Evolutionary conservation across 1,140 invertebrate species (phyloP).

Genomic region (Atopsyche davidsoni): DNA sequence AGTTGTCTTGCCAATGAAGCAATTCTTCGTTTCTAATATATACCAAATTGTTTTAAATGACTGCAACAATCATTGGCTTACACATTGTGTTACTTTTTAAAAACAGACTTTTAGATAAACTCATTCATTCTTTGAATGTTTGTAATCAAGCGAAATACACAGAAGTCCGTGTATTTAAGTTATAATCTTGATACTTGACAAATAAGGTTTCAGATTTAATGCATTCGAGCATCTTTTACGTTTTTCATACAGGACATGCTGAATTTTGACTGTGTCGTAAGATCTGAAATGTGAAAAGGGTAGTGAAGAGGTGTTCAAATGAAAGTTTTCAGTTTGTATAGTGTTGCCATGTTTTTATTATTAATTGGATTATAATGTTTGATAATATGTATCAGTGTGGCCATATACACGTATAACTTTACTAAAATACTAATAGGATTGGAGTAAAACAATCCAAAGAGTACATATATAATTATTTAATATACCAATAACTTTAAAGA

Average conservation of each 20-base stretch:
- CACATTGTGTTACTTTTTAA: no score
- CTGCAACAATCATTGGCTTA: no score
- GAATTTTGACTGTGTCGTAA: neutral
- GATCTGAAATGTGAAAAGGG: neutral
- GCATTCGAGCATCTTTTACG: neutral
- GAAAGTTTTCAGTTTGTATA: conserved; percentile 28
- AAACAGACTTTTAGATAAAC: no score
- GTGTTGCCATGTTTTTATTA: conserved; percentile 29
- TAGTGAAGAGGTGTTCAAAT: conserved; percentile 22
- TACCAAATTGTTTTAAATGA: no score
- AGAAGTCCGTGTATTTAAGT: neutral
- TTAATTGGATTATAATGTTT: conserved; percentile 30
- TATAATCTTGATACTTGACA: neutral
- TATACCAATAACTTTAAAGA: neutral
- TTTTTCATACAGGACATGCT: neutral
- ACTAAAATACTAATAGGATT: conserved; percentile 1
- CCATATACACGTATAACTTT: conserved; percentile 16
- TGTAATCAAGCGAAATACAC: neutral
- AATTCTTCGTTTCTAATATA: no score
- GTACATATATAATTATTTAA: neutral
- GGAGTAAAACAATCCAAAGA: neutral
- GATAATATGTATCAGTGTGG: conserved; percentile 27
- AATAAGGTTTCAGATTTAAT: neutral
- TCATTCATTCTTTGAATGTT: no score
- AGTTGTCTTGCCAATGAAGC: no score